These are phyloP conservation scores for sheep (Ovis aries) DNA, from an alignment of 2,113 vertebrate genomes.

Conservation along the genomic window DNA sequence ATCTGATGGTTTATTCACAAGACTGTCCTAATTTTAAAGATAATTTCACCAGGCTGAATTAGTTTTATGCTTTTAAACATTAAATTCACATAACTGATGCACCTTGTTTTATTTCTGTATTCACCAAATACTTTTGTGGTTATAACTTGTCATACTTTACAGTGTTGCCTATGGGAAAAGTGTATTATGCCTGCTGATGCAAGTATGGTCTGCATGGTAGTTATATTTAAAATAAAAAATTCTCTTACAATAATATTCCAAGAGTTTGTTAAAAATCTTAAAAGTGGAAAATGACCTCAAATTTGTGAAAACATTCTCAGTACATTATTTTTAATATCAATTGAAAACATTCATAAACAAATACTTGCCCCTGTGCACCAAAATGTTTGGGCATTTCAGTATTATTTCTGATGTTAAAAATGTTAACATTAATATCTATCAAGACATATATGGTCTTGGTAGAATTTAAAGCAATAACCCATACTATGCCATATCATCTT, in stretches of 20 bases:
- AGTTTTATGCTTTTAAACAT: background rate
- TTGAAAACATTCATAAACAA: background rate
- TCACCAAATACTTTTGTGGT: background rate
- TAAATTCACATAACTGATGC: background rate
- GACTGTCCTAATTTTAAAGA: background rate
- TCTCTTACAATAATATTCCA: background rate
- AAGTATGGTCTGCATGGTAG: background rate
- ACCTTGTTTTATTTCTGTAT: background rate
- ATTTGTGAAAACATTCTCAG: background rate
- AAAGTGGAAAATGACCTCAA: background rate
- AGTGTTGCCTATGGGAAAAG: rapidly evolving
- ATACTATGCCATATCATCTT: background rate
- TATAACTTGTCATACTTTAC: background rate
- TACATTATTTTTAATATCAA: background rate
- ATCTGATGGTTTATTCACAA: background rate
- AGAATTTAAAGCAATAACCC: background rate
- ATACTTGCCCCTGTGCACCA: background rate
- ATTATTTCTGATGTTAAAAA: background rate
- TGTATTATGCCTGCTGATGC: background rate
- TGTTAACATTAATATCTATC: background rate
- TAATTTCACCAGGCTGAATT: background rate
- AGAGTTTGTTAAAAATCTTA: background rate
- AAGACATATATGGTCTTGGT: background rate
- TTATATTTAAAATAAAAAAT: background rate
- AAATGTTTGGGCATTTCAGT: background rate